Conservation (phyloP, 1,140 invertebrate species). For the Mesaphorura yosii region DNA sequence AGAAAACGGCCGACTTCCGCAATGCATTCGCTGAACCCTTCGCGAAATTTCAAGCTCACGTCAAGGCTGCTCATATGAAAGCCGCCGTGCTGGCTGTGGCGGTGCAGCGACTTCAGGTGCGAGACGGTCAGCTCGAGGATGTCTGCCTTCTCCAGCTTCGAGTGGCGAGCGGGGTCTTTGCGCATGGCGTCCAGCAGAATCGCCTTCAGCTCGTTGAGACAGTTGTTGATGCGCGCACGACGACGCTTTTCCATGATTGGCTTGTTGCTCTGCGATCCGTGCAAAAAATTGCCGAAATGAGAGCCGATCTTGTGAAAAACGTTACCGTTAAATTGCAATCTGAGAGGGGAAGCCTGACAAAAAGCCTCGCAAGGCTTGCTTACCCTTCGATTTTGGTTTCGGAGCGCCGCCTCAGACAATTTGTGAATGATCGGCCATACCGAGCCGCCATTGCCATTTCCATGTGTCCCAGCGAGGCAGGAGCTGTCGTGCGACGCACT, state of each 20-base stretch:
- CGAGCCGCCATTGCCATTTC: too few relatives aligned
- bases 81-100: conserved; percentile 54
- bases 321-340: too few relatives aligned
- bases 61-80: conserved; percentile 37
- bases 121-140: conserved; percentile 76
- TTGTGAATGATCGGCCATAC: too few relatives aligned
- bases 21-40: conserved; percentile 67
- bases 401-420: too few relatives aligned
- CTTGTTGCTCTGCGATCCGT: conserved; percentile 81
- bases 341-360: too few relatives aligned
- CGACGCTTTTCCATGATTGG: conserved; percentile 84
- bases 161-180: conserved; percentile 77
- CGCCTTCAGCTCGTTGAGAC: conserved; percentile 70
- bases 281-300: too few relatives aligned
- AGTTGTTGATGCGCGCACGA: conserved; percentile 74
- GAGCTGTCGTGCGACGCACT: too few relatives aligned
- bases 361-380: too few relatives aligned
- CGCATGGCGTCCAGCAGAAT: conserved; percentile 73
- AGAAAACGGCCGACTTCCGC: conserved; percentile 36
- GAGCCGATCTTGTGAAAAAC: too few relatives aligned
- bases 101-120: conserved; percentile 57
- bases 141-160: conserved; percentile 78
- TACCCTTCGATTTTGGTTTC: too few relatives aligned
- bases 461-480: too few relatives aligned
- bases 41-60: conserved; percentile 23